These are phyloP conservation scores for Orthosia gothica DNA, from an alignment of 2,888 invertebrate species.

Conservation along the genomic window DNA sequence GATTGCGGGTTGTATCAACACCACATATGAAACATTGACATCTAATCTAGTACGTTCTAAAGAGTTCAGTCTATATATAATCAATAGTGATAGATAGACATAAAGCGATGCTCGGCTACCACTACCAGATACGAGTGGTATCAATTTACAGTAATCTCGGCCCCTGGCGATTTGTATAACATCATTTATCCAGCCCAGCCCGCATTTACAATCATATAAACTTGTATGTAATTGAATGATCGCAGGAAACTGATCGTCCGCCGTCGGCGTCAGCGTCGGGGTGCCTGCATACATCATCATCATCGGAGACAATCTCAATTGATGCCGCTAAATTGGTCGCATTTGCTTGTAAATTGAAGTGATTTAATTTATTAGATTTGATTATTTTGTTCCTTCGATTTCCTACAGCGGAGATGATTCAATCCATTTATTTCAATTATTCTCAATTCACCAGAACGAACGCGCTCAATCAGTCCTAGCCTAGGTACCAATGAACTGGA, in stretches of 20 bases:
- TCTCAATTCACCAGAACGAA: constrained; percentile 42
- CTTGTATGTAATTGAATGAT: constrained; percentile 85
- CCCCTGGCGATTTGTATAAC: constrained; percentile 75
- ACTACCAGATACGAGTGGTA: constrained; percentile 68
- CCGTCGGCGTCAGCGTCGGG: constrained; percentile 76
- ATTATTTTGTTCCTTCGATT: constrained; percentile 66
- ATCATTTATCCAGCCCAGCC: constrained; percentile 74
- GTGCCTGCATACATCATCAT: constrained; percentile 87
- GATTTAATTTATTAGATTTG: constrained; percentile 69
- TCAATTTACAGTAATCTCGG: constrained; percentile 79
- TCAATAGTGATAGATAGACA: constrained; percentile 14
- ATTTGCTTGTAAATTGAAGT: constrained; percentile 67
- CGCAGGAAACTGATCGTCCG: constrained; percentile 82
- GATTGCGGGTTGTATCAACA: not conserved
- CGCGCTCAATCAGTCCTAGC: constrained; percentile 14
- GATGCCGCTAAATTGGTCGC: constrained; percentile 75
- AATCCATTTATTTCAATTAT: constrained; percentile 57
- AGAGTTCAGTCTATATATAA: constrained; percentile 7
- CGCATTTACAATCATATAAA: constrained; percentile 76
- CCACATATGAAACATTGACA: not conserved
- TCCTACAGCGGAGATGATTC: constrained; percentile 40
- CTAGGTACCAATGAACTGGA: constrained; percentile 37
- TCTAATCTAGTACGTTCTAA: constrained; percentile 7
- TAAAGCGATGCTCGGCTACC: constrained; percentile 58
- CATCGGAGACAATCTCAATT: constrained; percentile 82